Evolutionary conservation across 2,113 vertebrate genomes (phyloP), one percentile per base, ranked within the genome.

Genomic region (Myotis lucifugus): DNA sequence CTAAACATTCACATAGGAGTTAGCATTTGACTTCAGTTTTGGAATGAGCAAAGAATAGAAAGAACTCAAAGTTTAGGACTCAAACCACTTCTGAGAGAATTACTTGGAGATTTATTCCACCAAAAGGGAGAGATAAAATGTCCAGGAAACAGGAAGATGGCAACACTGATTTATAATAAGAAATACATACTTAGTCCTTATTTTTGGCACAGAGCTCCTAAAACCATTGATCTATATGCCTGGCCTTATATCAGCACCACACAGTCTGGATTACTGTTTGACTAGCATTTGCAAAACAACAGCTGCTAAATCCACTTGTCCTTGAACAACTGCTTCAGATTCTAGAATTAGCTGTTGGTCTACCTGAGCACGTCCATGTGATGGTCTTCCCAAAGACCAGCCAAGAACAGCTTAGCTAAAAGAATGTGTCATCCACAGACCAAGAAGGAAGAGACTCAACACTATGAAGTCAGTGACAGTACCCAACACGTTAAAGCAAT

Each of bases 1-100:
- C 69, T 74, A 81, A 93, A 50, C 90, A 59, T 85, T 94, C 34
- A 69, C 74, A 23, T 23, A 52, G 3, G 37, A 77, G 18, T 64
- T 82, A 78, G 37, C 88, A 69, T 67, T 85, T 78, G 67, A 91
- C 64, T 79, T 77, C 19, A 90, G 37, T n/a, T 86, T 91, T 85
- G 73, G 5, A 17, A 54, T 79, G 42, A 93, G 32, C 50, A 66
- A 92, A 94, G 19, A 90, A 73, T 23, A 72, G 48, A 73, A 52
- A 90, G 14, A 91, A 66, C 23, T 74, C 67, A 32, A 79, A 48
- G 29, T 50, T 81, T 46, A 93, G 42, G 37, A 18, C 8, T 78
- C 37, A 89, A 86, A 76, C 25, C 1, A 0, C 79, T 95, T 91
- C 34, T 89, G 50, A 78, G 69, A 88, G 27, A 93, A 72, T 19